Base-by-base conservation (phyloP, 92 coral and sea anemone genomes). In the Zoanthus sansibaricus region DNA sequence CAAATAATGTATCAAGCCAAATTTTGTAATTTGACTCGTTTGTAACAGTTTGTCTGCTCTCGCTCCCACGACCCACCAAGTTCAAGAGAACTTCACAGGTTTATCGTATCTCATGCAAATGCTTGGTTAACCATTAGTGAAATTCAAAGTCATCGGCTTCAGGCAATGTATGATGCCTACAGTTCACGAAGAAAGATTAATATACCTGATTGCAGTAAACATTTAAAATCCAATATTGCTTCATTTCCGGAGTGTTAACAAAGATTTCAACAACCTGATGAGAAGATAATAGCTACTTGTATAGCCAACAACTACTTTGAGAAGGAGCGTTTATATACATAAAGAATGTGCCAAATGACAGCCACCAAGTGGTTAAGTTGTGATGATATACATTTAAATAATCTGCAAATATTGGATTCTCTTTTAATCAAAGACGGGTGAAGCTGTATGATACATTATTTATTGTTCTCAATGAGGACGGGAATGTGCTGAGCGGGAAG, bases 291-390 rank as follows among this genome's bases (percentile, higher is more conserved):
- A 17, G 69, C 10, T 2, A n/a, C 69, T 4, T 17, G 30, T n/a
- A 62, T n/a, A 17, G 30, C 69, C 11, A 17, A 17, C 25, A 17
- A 62, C 69, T 62, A 62, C 46, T 76, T 90, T 82, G 44, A 4
- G 31, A 86, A 90, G 1, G 93, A 90, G 51, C 79, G 73, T 42
- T 74, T 90, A 44, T 90, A 89, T 42, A 15, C 37, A 59, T 12
- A 1, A 49, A 52, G 93, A 70, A 90, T 90, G 90, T 64, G 76
- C 91, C 93, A 90, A 72, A 86, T 90, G 90, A 82, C 54, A 12
- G 90, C 90, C 55, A 18, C 30, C 9, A 62, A 83, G 1, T 45
- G 66, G 16, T 37, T 90, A 20, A 90, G 93, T 82, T 89, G 83
- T 6, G 92, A 86, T 9, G 87, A 86, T 18, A 86, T 18, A 62